Conservation (phyloP, 2,113 vertebrate genomes). For the Beaufortia kweichowensis region DNA sequence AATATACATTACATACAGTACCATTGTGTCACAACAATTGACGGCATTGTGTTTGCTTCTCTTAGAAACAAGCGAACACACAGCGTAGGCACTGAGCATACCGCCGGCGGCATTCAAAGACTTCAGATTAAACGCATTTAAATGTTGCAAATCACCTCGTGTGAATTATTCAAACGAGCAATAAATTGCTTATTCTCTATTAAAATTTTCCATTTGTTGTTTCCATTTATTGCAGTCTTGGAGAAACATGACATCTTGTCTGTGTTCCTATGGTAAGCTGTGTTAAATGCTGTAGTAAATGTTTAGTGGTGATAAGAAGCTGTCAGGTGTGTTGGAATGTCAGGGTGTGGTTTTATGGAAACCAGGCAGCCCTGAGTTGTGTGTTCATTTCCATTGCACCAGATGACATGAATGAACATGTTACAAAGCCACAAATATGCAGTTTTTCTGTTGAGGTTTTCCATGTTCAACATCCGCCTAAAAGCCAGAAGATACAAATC, state of each 20-base stretch:
- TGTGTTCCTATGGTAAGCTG: no score
- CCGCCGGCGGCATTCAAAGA: neutral
- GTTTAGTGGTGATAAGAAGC: conserved; percentile 8
- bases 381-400: conserved; percentile 19
- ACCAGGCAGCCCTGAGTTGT: neutral
- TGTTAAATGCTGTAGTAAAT: no score
- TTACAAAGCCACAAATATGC: conserved; percentile 35
- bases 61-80: neutral
- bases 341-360: conserved; percentile 32
- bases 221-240: no score
- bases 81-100: neutral
- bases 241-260: no score
- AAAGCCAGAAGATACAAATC: neutral
- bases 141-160: neutral
- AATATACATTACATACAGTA: conserved; percentile 2
- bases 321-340: conserved; percentile 35
- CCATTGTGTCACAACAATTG: conserved; percentile 4
- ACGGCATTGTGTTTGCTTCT: conserved; percentile 22
- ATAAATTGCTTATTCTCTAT: neutral
- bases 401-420: conserved; percentile 48
- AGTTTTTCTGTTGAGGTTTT: conserved; percentile 1
- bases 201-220: neutral
- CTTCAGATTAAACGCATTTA: neutral
- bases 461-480: neutral
- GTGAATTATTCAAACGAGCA: neutral